These are phyloP conservation scores for Conops quadrifasciatus DNA, from an alignment of 2,888 invertebrate species.

Conservation along the genomic window DNA sequence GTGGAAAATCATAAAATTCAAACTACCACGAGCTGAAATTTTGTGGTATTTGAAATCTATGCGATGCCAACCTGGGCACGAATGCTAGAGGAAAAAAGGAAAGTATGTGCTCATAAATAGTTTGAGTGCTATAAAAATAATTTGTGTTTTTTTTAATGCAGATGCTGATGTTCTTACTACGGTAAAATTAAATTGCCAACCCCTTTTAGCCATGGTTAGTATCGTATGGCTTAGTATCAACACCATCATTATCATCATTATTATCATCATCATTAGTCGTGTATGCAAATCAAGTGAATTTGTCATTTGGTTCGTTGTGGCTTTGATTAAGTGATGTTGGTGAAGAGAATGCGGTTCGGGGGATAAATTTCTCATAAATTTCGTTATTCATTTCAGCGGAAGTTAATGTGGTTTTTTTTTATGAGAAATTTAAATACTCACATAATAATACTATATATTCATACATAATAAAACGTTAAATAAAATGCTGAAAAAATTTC, in stretches of 20 bases:
- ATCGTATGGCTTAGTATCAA: background rate
- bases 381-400: constrained; percentile 31
- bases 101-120: constrained; percentile 25
- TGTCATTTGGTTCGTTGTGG: constrained; percentile 3
- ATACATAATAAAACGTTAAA: no score
- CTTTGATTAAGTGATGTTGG: constrained; percentile 13
- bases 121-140: constrained; percentile 49
- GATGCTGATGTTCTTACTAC: constrained; percentile 9
- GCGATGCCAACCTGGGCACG: background rate
- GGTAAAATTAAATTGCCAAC: background rate
- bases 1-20: constrained; percentile 25
- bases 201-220: background rate
- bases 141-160: constrained; percentile 45
- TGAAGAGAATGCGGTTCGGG: background rate
- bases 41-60: constrained; percentile 9
- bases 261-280: background rate
- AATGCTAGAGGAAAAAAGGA: constrained; percentile 17
- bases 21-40: constrained; percentile 21
- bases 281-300: constrained; percentile 25
- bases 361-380: background rate
- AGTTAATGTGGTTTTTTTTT: constrained; percentile 37
- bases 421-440: no score
- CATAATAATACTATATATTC: no score
- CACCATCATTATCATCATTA: background rate
- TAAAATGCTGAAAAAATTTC: no score